Percentiles rank a stretch among this genome's conserved stretches.
phyloP scores from a whole-genome alignment of 64 coral and sea anemone genomes.

The Montipora sp. region DNA sequence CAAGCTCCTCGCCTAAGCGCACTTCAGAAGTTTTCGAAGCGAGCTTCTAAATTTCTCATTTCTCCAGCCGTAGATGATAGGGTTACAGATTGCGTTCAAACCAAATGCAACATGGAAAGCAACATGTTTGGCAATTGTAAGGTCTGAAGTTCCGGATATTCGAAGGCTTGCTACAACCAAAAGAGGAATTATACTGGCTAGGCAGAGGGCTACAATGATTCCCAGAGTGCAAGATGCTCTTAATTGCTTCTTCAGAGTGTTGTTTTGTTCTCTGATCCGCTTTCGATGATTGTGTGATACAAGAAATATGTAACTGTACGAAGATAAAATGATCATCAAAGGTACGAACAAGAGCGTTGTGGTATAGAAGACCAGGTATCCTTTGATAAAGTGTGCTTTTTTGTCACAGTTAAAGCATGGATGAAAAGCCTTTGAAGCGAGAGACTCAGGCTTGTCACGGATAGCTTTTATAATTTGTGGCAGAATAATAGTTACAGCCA shows the following conservation, averaged over 20 bases:
- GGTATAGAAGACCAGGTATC: not conserved
- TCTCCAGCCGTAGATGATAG: slow-evolving; percentile 25
- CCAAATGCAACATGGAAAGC: not conserved
- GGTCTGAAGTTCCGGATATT: not conserved
- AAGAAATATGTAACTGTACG: not conserved
- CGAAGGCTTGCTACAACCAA: slow-evolving; percentile 8
- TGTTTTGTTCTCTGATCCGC: not conserved
- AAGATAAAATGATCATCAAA: not conserved
- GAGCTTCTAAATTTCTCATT: slow-evolving; percentile 19
- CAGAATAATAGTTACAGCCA: not conserved
- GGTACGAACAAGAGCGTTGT: not conserved
- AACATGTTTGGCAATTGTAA: not conserved
- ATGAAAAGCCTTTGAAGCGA: not conserved
- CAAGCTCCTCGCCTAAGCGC: not conserved
- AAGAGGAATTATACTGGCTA: not conserved
- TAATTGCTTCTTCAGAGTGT: not conserved
- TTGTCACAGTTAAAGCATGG: too few species aligned
- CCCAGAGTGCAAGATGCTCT: not conserved
- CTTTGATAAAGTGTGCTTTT: not conserved
- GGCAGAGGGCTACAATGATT: not conserved
- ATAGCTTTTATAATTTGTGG: not conserved
- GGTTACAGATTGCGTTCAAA: slow-evolving; percentile 8
- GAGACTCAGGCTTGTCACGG: too few species aligned
- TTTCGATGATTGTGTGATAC: not conserved
- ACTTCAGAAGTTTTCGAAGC: not conserved